phyloP scores from a whole-genome alignment of 2,797 vertebrate genomes.

The Decapterus maruadsi region DNA sequence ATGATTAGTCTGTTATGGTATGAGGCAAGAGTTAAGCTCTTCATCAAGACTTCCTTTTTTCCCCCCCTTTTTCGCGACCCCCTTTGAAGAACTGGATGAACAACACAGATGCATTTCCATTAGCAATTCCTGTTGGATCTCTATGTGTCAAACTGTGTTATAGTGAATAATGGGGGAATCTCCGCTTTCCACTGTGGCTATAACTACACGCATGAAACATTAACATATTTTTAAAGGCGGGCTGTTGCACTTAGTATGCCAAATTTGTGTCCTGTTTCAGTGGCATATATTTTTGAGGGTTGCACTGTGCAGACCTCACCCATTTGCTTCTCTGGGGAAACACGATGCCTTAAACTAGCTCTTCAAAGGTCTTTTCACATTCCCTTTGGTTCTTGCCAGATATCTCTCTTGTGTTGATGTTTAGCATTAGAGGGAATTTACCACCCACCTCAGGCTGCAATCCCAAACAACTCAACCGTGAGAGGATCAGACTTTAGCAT shows the following conservation, averaged over 20 bases:
- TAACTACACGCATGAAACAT: conserved; percentile 36
- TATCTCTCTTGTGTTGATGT: conserved; percentile 33
- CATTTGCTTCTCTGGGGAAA: conserved; percentile 4
- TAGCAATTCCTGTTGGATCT: conserved; percentile 34
- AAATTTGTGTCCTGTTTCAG: conserved; percentile 2
- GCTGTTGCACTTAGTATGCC: background rate
- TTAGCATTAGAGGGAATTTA: conserved; percentile 40
- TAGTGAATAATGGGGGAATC: conserved; percentile 11
- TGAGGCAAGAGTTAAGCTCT: conserved; percentile 47
- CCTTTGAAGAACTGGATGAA: conserved; percentile 37
- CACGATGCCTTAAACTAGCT: conserved; percentile 10
- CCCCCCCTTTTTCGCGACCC: background rate
- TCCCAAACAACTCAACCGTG: conserved; percentile 53
- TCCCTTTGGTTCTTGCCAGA: conserved; percentile 27
- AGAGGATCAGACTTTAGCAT: conserved; percentile 36
- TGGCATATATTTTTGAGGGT: background rate
- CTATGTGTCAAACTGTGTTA: conserved; percentile 33
- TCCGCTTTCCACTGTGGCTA: conserved; percentile 11
- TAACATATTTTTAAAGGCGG: conserved; percentile 8
- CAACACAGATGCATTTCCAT: conserved; percentile 48
- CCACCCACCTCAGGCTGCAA: conserved; percentile 46
- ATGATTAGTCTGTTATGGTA: conserved; percentile 60
- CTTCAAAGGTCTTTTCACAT: conserved; percentile 17
- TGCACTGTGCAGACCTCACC: background rate
- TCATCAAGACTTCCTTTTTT: conserved; percentile 12